These are phyloP conservation scores for Cecidostiba fungosa DNA, from an alignment of 2,888 invertebrate species.

Conservation along the genomic window DNA sequence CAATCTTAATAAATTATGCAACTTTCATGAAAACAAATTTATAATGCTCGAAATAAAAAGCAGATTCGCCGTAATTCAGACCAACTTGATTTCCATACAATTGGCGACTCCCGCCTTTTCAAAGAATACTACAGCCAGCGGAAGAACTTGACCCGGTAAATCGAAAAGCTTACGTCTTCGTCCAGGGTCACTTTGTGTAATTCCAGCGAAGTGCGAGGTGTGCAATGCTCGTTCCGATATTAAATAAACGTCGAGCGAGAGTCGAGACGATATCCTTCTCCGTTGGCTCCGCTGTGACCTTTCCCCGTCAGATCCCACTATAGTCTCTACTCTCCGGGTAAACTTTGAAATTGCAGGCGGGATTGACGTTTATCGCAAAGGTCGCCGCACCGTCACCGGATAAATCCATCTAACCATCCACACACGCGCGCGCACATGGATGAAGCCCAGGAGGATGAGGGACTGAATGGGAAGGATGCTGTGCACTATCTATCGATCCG, in stretches of 20 bases:
- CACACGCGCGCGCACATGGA: neutral
- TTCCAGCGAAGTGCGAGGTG: constrained; percentile 27
- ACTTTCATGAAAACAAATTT: neutral
- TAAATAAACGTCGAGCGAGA: constrained; percentile 59
- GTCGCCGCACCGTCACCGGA: constrained; percentile 23
- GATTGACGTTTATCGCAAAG: constrained; percentile 56
- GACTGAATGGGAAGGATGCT: neutral
- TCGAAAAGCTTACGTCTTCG: neutral
- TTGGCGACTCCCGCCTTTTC: neutral
- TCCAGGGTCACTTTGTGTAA: neutral
- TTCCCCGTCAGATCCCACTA: neutral
- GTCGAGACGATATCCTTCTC: constrained; percentile 32
- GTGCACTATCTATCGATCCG: constrained; percentile 11
- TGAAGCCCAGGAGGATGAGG: neutral
- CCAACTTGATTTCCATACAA: neutral
- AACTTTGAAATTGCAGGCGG: constrained; percentile 60
- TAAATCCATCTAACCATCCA: neutral
- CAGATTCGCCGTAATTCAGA: neutral
- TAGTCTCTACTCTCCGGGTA: constrained; percentile 14
- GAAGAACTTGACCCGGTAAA: neutral
- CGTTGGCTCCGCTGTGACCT: constrained; percentile 2
- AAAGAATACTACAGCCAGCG: neutral
- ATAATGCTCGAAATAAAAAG: neutral
- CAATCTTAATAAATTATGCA: too few relatives aligned
- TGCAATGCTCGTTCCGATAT: constrained; percentile 31